Conservation (phyloP, 2,888 invertebrate genomes). For the Heteropelma amictum region DNA sequence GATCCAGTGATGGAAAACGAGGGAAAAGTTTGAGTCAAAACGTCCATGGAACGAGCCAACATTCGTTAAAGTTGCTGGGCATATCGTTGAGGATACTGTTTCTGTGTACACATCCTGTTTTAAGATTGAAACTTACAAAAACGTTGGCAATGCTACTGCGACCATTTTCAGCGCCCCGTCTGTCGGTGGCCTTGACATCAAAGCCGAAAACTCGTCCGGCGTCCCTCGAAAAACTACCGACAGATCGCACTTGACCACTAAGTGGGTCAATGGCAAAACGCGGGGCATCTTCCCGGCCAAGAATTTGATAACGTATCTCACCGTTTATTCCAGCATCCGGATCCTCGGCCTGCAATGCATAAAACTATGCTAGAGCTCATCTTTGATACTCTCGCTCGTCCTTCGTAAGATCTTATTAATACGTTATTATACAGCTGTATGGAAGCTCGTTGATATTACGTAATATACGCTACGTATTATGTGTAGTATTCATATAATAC, state of each 20-base stretch:
- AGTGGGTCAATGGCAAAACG: conserved; percentile 88
- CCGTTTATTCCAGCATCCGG: conserved; percentile 87
- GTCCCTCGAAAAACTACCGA: conserved; percentile 84
- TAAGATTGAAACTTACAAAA: conserved; percentile 82
- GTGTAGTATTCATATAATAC: background rate
- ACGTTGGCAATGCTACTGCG: conserved; percentile 91
- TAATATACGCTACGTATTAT: background rate
- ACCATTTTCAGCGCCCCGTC: conserved; percentile 88
- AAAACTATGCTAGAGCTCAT: conserved; percentile 32
- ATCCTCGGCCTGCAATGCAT: conserved; percentile 83
- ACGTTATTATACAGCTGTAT: conserved; percentile 1
- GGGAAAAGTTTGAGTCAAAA: background rate
- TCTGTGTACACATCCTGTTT: background rate
- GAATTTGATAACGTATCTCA: conserved; percentile 88
- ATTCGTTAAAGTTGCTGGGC: background rate
- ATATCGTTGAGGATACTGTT: background rate
- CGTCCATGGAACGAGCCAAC: background rate
- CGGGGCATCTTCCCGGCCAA: conserved; percentile 85
- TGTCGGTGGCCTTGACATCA: conserved; percentile 92
- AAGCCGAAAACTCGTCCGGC: conserved; percentile 90
- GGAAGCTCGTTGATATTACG: conserved; percentile 6
- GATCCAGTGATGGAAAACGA: background rate
- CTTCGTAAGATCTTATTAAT: conserved; percentile 36
- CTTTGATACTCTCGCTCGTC: conserved; percentile 27
- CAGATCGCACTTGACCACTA: conserved; percentile 87